These are phyloP conservation scores for Rhinoraja longicauda DNA, from an alignment of 2,797 vertebrate genomes.

Conservation along the genomic window DNA sequence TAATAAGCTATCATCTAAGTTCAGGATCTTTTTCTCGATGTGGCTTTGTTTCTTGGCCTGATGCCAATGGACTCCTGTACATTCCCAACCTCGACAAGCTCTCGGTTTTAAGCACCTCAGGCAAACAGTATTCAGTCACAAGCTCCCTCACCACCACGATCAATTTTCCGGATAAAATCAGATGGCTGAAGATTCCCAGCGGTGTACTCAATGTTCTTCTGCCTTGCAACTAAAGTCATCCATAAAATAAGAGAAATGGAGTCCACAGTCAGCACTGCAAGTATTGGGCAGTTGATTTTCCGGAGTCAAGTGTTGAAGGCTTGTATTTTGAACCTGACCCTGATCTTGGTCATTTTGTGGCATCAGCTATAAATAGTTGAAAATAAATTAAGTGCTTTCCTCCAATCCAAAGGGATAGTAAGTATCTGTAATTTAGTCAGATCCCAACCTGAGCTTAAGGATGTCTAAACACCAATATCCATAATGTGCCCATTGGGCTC, in stretches of 20 bases:
- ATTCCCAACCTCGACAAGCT: no score
- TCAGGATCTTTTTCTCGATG: background rate
- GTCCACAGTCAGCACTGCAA: no score
- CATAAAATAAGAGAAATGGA: background rate
- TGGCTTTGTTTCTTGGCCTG: background rate
- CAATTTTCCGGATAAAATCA: background rate
- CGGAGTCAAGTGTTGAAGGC: background rate
- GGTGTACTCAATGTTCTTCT: background rate
- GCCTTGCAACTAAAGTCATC: no score
- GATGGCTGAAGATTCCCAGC: background rate
- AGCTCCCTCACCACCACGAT: background rate
- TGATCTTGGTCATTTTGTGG: background rate
- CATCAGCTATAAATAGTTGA: constrained; percentile 17
- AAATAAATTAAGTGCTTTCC: background rate
- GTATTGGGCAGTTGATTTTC: background rate
- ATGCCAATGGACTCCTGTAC: background rate
- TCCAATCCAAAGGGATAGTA: background rate
- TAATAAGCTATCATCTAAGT: background rate
- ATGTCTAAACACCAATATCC: background rate
- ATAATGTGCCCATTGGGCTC: no score
- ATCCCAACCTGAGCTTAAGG: background rate
- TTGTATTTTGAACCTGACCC: constrained; percentile 3
- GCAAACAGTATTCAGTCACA: background rate
- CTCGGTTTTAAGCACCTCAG: background rate
- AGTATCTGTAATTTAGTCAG: background rate